These are phyloP conservation scores for Acyrthosiphon pisum DNA, from an alignment of 1,140 invertebrate genomes.

Conservation along the genomic window DNA sequence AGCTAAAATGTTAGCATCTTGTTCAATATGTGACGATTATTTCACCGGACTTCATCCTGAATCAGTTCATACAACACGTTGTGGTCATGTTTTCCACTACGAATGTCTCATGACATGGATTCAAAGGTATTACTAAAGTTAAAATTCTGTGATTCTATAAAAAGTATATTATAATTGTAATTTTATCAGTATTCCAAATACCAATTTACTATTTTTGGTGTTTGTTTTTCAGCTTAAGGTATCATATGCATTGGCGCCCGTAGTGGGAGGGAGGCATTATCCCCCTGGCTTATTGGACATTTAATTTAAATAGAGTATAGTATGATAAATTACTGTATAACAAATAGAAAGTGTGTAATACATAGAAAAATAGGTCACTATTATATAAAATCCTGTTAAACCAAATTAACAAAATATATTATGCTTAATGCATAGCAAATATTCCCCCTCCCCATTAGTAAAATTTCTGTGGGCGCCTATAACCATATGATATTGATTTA, in stretches of 20 bases:
- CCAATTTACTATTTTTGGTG: not conserved
- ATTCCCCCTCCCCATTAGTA: too few species aligned
- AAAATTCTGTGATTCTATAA: not conserved
- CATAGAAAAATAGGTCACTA: too few species aligned
- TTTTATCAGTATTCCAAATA: not conserved
- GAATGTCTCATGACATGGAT: slow-evolving; percentile 74
- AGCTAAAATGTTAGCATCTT: slow-evolving; percentile 71
- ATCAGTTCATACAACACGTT: slow-evolving; percentile 71
- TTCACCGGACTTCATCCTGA: slow-evolving; percentile 67
- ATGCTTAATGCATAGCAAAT: too few species aligned
- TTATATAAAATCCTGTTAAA: too few species aligned
- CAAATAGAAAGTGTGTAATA: too few species aligned
- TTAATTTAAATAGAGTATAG: too few species aligned
- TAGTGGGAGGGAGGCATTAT: too few species aligned
- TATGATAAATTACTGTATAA: too few species aligned
- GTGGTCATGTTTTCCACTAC: slow-evolving; percentile 76
- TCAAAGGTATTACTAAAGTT: slow-evolving; percentile 66
- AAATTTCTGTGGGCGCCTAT: too few species aligned
- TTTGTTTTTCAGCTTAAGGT: not conserved
- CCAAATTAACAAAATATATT: too few species aligned
- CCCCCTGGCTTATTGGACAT: too few species aligned
- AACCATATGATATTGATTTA: not conserved
- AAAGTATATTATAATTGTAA: not conserved
- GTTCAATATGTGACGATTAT: slow-evolving; percentile 74
- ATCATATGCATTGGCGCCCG: not conserved